Base-by-base conservation (phyloP, 2,113 vertebrate species). In the Mastomys coucha region DNA sequence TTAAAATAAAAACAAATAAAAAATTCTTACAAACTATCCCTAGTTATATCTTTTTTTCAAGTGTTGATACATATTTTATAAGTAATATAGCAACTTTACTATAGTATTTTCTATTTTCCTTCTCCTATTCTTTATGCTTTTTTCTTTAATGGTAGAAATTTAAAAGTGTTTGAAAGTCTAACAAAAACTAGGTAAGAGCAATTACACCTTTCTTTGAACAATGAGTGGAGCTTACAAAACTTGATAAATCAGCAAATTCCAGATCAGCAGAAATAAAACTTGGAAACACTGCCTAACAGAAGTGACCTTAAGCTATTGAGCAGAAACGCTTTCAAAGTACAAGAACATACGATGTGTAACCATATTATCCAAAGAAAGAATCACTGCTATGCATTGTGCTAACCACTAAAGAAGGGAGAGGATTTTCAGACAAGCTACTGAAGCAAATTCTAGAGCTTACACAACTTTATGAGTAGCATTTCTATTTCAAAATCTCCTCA, bases 361-460 rank as follows among this genome's bases (percentile, higher is more conserved):
- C 72, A 6, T 20, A 60, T 91, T 85, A 85, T 39, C 31, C 70
- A 95, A 95, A 94, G 60, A 92, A 94, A 94, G 14, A 96, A 91
- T 56, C 42, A 87, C 58, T 45, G 88, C 2, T 82, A n/a, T 86
- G 33, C 67, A 67, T 87, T 97, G 39, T 84, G 19, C 33, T 70
- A 26, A 93, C 82, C 20, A 72, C 78, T 88, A 86, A 77, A 93
- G 7, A 24, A 91, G 13, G 75, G 81, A 86, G 69, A 42, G 49
- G 24, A 45, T 45, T 19, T 53, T 95, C 42, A 80, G 19, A 94
- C 58, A 19, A 94, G 45, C 94, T 39, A 75, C 4, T 36, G 14
- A 31, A 39, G 73, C 39, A 92, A 95, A 95, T 3, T 51, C 73
- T 88, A 92, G 39, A 88, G 26, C 24, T 11, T 89, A n/a, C 19